Evolutionary conservation across 2,113 vertebrate genomes (phyloP), one percentile per base, ranked within the genome.

Genomic region (Oxyruncus cristatus): DNA sequence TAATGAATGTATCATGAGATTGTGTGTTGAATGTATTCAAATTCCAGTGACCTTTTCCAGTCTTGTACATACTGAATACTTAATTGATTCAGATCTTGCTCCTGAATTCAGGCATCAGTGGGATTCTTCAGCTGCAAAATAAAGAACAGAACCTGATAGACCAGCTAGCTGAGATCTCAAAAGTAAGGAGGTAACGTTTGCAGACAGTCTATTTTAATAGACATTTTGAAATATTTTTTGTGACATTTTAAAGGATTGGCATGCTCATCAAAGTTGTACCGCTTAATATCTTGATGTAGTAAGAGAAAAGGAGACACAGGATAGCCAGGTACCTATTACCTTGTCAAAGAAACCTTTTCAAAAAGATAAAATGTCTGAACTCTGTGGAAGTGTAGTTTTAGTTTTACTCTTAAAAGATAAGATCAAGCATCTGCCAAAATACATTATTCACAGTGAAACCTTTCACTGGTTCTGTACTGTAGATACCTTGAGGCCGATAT

Each of bases 401-500:
- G 56, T 67, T 94, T 95, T 94, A 87, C 76, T 92, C 88, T 87
- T 93, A 92, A 90, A 90, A 91, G 62, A 75, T 74, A 91, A 65
- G 86, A 96, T 93, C 91, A 94, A 96, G 53, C 85, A 83, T 84
- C 93, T 97, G 95, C 81, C 89, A 92, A 95, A 97, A 94, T 93
- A 22, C 56, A 96, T 91, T 94, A 91, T 94, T 97, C 95, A 95
- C 76, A 92, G 85, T 84, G 88, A 97, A 97, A 90, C 76, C 83
- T 95, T 85, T 89, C 87, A 35, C 63, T 83, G 96, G 39, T 74
- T 95, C 89, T 91, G 72, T 47, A 41, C 23, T 9, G 2, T 47
- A 79, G 92, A 81, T 94, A 91, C 90, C 94, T 96, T 72, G 79
- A 95, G 93, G 92, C 61, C 80, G 33, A 11, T 88, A 66, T 91